A percentile compares a stretch with the other conserved stretches of the same genome.
These are phyloP conservation scores for Guaruba guarouba DNA, from an alignment of 2,113 vertebrate species.

Conservation along the genomic window DNA sequence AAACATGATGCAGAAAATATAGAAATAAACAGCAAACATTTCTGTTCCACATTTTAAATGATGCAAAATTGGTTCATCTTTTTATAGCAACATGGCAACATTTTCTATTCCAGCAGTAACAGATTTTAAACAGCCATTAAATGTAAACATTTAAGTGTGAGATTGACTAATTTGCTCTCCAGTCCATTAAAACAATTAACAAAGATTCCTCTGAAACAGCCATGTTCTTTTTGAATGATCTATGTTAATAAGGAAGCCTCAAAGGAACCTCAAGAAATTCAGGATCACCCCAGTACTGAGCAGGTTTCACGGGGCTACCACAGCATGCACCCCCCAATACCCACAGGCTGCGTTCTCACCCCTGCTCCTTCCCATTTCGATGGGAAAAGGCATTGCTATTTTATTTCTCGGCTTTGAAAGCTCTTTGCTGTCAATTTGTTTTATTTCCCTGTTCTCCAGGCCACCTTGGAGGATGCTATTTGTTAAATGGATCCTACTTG, in stretches of 20 bases:
- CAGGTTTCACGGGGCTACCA: neutral
- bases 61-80: neutral
- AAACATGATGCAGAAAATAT: neutral
- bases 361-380: neutral
- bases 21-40: neutral
- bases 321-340: accelerated
- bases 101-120: neutral
- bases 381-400: accelerated
- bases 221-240: neutral
- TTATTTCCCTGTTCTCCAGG: neutral
- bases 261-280: neutral
- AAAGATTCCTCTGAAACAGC: neutral
- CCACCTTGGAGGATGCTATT: neutral
- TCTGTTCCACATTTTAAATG: neutral
- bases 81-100: neutral
- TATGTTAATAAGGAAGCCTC: neutral
- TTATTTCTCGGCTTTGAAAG: neutral
- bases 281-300: neutral
- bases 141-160: neutral
- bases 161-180: neutral
- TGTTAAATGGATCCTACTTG: neutral
- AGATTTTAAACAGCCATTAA: neutral
- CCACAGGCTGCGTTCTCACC: neutral
- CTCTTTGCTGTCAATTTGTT: neutral
- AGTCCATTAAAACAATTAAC: neutral